A percentile compares a stretch with the other conserved stretches of the same genome.
phyloP scores from a whole-genome alignment of 2,888 invertebrate genomes.

The Syritta pipiens region DNA sequence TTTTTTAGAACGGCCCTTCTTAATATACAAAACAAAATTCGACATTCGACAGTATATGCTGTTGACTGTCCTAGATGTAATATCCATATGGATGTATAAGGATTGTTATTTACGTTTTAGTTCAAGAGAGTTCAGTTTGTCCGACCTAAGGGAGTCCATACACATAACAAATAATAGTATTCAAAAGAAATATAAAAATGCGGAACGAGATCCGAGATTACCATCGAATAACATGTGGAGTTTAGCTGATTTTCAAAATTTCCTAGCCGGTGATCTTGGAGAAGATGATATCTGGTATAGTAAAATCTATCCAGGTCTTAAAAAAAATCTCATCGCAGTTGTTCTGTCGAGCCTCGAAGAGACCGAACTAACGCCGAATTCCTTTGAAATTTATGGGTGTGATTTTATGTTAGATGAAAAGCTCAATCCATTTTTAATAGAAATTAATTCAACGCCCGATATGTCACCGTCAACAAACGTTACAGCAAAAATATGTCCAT shows the following conservation, averaged over 20 bases:
- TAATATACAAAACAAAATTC: conserved; percentile 92
- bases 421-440: conserved; percentile 92
- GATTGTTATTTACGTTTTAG: conserved; percentile 93
- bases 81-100: conserved; percentile 92
- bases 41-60: conserved; percentile 95
- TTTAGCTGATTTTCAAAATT: conserved; percentile 85
- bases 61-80: conserved; percentile 84
- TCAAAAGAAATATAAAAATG: conserved; percentile 85
- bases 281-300: conserved; percentile 82
- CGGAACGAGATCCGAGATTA: conserved; percentile 82
- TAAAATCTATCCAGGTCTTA: conserved; percentile 91
- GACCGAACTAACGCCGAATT: conserved; percentile 84
- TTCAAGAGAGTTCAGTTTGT: conserved; percentile 88
- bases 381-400: conserved; percentile 94
- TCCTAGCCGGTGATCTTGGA: conserved; percentile 80
- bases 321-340: conserved; percentile 88
- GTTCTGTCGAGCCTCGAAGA: conserved; percentile 88
- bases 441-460: conserved; percentile 95
- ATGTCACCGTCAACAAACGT: conserved; percentile 89
- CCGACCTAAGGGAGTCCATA: conserved; percentile 90
- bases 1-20: conserved; percentile 86
- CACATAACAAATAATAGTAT: conserved; percentile 94
- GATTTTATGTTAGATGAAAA: conserved; percentile 94
- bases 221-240: conserved; percentile 93
- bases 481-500: conserved; percentile 90